phyloP scores from a whole-genome alignment of 1,140 invertebrate species.

The Pseudomyrmex dendroicus region DNA sequence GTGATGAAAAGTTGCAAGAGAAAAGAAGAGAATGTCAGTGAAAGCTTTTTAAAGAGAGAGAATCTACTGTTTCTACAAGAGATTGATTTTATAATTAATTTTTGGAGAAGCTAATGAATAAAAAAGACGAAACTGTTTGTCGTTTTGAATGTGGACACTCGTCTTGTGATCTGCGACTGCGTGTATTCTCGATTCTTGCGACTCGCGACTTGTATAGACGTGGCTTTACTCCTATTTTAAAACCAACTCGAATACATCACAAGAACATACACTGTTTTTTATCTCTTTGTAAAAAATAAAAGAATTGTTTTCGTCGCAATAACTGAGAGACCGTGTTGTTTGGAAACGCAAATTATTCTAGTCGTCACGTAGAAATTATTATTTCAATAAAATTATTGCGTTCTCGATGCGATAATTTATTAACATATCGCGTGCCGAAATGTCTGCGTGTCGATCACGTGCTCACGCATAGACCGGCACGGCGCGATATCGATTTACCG shows the following conservation, averaged over 20 bases:
- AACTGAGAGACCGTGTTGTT: background rate
- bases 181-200: background rate
- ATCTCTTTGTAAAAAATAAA: background rate
- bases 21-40: too few relatives aligned
- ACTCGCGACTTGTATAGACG: too few relatives aligned
- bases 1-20: too few relatives aligned
- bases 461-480: constrained; percentile 10
- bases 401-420: constrained; percentile 68
- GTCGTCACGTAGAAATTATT: constrained; percentile 61
- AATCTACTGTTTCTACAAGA: too few relatives aligned
- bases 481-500: constrained; percentile 53
- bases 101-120: too few relatives aligned
- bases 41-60: too few relatives aligned
- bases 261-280: background rate
- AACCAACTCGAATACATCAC: background rate
- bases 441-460: constrained; percentile 56
- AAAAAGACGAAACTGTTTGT: too few relatives aligned
- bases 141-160: too few relatives aligned
- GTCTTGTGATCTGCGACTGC: too few relatives aligned
- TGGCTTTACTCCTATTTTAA: background rate
- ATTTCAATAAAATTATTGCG: constrained; percentile 31
- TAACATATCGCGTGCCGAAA: constrained; percentile 64
- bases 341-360: background rate
- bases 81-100: too few relatives aligned
- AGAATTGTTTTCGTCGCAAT: background rate